phyloP scores from a whole-genome alignment of 2,113 vertebrate species.

The Emydura subglobosa region DNA sequence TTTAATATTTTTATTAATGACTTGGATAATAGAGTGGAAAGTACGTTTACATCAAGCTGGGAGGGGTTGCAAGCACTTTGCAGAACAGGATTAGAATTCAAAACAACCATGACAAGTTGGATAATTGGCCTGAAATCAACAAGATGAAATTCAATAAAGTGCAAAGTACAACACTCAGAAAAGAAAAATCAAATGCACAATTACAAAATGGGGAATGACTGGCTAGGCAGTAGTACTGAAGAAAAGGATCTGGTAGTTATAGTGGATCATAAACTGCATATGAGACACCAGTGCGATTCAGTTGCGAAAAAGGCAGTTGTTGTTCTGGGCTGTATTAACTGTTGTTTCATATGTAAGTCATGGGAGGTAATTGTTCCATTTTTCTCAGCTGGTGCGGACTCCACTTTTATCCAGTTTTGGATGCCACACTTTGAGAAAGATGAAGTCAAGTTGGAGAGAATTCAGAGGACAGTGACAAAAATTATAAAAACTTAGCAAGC shows the following conservation, averaged over 20 bases:
- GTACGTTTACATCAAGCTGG: background rate
- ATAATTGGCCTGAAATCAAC: background rate
- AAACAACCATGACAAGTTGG: background rate
- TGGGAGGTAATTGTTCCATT: background rate
- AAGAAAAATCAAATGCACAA: background rate
- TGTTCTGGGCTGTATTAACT: background rate
- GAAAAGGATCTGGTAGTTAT: background rate
- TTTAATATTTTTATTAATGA: background rate
- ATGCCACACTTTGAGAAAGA: too few relatives aligned
- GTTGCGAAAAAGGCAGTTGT: background rate
- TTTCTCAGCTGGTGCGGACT: background rate
- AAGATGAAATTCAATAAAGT: background rate
- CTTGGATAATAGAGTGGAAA: background rate
- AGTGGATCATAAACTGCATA: background rate
- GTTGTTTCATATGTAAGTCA: background rate
- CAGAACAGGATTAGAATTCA: background rate
- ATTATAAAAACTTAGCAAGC: background rate
- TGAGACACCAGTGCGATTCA: background rate
- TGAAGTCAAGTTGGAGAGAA: background rate
- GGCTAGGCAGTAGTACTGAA: background rate
- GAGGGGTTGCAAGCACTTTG: background rate
- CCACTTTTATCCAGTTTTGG: background rate
- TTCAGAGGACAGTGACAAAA: background rate
- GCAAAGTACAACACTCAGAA: background rate
- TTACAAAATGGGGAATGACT: background rate